A percentile compares a stretch with the other conserved stretches of the same genome.
phyloP scores from a whole-genome alignment of 2,888 invertebrate genomes.

The Chrysopilus asiliformis region DNA sequence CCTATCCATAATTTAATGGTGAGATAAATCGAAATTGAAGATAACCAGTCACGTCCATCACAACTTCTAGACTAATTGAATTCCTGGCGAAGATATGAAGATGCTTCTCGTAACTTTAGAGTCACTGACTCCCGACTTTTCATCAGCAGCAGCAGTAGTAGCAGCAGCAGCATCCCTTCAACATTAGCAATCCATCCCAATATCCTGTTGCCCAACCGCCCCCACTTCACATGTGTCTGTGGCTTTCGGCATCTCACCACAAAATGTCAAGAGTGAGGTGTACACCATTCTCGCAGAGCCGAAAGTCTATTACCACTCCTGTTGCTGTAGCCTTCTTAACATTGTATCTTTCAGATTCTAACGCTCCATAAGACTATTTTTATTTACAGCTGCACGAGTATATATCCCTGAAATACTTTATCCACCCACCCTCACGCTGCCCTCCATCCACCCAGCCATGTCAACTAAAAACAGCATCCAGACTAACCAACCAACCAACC shows the following conservation, averaged over 20 bases:
- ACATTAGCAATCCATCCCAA: slow-evolving; percentile 1
- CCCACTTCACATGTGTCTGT: slow-evolving; percentile 19
- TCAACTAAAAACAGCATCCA: no score
- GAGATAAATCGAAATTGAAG: no score
- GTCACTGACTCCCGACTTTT: slow-evolving; percentile 14
- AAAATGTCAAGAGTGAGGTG: slow-evolving; percentile 35
- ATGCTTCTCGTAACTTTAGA: slow-evolving; percentile 12
- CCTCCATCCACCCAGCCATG: no score
- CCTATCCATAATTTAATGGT: no score
- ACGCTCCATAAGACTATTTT: no score
- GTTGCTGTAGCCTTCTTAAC: no score
- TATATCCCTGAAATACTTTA: no score
- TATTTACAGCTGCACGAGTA: no score
- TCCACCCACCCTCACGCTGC: no score
- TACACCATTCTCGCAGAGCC: background rate
- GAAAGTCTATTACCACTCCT: background rate
- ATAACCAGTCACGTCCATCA: slow-evolving; percentile 13
- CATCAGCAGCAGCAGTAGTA: slow-evolving; percentile 3
- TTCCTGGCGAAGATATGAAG: slow-evolving; percentile 8
- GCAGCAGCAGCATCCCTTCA: slow-evolving; percentile 3
- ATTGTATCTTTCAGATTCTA: no score
- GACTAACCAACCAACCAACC: no score
- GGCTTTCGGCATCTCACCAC: slow-evolving; percentile 37
- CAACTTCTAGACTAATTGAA: slow-evolving; percentile 14
- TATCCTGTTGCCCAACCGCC: slow-evolving; percentile 1